Base-by-base conservation (phyloP, 1,140 invertebrate species). In the Drosophila jambulina region DNA sequence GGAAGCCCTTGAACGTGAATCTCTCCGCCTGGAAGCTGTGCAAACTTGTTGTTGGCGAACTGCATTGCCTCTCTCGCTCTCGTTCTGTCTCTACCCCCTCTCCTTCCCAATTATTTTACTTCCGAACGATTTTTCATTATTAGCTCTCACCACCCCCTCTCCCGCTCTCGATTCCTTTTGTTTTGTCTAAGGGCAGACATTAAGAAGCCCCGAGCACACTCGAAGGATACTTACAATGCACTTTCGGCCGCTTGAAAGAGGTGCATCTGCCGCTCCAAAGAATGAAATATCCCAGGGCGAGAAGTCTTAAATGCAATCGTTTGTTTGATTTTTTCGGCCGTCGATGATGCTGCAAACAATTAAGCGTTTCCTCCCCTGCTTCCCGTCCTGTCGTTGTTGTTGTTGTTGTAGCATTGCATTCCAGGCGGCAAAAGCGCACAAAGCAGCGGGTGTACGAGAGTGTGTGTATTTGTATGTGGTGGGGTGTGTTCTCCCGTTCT, bases 201-300 rank as follows among this genome's bases (percentile, higher is more conserved):
- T 57, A 72, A 62, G 46, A 46, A 25, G 19, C 21, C 34, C 45
- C 19, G 46, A 62, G 72, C 27, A 58, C 74, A 54, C 70, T 90
- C 75, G 19, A 88, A 81, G 81, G 75, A 90, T 85, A 88, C 84
- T 88, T 78, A 75, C 79, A 61, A 77, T 84, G 76, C 82, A 81
- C 78, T 80, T 72, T 67, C 62, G 79, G 61, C 53, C 56, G 40
- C 25, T 51, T 42, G 38, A 48, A 38, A 69, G 45, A 38, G 61
- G 27, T 60, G 70, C 63, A 58, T 51, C 27, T 65, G 75, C 67
- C 38, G 58, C 53, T 56, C 63, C 63, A 68, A 45, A 71, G 34
- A 56, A 56, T 23, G 34, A 56, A 51, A 38, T 57, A 49, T 46
- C 45, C 45, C 59, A 62, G 54, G 57, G 61, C 58, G 72, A 49